Evolutionary conservation across 2,888 invertebrate genomes (phyloP), one percentile per base, ranked within the genome.

Genomic region (Neoascia interrupta): DNA sequence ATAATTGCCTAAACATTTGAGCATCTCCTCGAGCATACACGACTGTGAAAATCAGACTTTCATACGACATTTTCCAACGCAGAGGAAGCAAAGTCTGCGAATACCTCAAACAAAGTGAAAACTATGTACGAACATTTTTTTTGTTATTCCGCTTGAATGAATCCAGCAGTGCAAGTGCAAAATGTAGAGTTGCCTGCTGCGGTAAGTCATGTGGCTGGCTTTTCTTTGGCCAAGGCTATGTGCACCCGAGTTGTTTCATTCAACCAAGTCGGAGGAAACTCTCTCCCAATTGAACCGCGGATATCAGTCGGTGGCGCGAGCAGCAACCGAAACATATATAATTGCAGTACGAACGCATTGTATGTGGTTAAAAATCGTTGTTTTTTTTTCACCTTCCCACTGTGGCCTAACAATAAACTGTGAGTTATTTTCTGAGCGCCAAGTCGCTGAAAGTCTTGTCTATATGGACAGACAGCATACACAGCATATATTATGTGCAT

Each of bases 391-490:
- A 3, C 8, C n/a, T 31, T 31, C 8, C 31, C 31, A 31, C n/a
- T 6, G 8, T 6, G 8, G 63, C 49, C 39, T 45, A 70, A 70
- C 70, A 70, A 70, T 70, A 75, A 75, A 56, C 74, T 69, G 75
- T 43, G 56, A 75, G 70, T 63, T 63, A 70, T 70, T 70, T 73
- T 76, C 56, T 64, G 70, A 64, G 70, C 70, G 56, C 69, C 68
- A 61, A 68, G 68, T 60, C 37, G 68, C 28, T 58, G 49, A 49
- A 58, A 56, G 68, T 68, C 23, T 51, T 63, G 36, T 49, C 15
- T 28, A 18, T 34, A n/a, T 39, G 37, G 34, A 18, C 19, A 43
- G 45, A 34, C 34, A 36, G n/a, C n/a, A n/a, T n/a, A 5, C 28
- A 28, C 15, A 15, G 15, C 16, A 28, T 23, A 15, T 51, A 54